phyloP scores from a whole-genome alignment of 2,888 invertebrate species.

The Protophormia terraenovae region DNA sequence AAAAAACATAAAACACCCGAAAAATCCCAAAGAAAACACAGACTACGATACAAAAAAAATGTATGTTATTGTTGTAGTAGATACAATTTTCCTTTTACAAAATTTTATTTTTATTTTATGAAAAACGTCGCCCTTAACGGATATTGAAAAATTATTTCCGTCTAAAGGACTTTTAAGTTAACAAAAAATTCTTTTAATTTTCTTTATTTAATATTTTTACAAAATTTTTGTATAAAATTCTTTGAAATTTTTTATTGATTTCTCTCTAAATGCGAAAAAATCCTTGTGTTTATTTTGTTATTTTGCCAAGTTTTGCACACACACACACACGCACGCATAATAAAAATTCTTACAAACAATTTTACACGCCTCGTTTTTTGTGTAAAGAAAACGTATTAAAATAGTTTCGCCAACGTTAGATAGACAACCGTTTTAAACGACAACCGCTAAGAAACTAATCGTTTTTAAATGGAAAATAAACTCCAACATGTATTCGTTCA shows the following conservation, averaged over 20 bases:
- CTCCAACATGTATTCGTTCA: conserved; percentile 55
- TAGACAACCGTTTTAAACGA: conserved; percentile 75
- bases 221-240: background rate
- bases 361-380: conserved; percentile 68
- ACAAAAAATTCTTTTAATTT: background rate
- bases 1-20: too few relatives aligned
- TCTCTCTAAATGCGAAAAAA: conserved; percentile 58
- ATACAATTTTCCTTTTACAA: conserved; percentile 23
- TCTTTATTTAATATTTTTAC: background rate
- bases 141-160: conserved; percentile 69
- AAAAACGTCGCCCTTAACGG: conserved; percentile 62
- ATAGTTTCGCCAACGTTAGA: conserved; percentile 29
- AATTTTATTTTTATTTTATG: conserved; percentile 41
- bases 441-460: conserved; percentile 77
- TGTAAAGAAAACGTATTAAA: conserved; percentile 25
- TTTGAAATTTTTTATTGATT: conserved; percentile 53
- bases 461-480: conserved; percentile 55
- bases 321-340: background rate
- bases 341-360: conserved; percentile 48
- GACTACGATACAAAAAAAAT: too few relatives aligned
- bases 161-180: conserved; percentile 18
- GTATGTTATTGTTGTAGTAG: conserved; percentile 12
- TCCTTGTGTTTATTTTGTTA: conserved; percentile 62
- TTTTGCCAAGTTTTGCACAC: conserved; percentile 58
- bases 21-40: conserved; percentile 46